Evolutionary conservation across 2,113 vertebrate species (phyloP).

Genomic region (Arvicanthis niloticus): DNA sequence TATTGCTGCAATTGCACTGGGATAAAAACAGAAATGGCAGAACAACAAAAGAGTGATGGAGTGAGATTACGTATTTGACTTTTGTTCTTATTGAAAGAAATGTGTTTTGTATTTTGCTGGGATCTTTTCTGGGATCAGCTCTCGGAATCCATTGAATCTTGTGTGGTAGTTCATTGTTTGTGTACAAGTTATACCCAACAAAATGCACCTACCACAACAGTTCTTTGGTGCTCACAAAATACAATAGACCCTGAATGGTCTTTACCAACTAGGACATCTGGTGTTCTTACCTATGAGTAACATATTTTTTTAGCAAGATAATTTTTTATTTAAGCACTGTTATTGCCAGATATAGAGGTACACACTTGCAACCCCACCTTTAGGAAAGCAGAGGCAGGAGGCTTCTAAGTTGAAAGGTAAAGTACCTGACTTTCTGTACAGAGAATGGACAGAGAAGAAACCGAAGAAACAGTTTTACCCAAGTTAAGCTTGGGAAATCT

Average conservation of each 20-base stretch:
- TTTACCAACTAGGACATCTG: not conserved
- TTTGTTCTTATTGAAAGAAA: constrained; percentile 14
- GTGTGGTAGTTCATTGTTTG: not conserved
- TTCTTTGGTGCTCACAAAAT: not conserved
- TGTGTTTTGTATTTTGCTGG: constrained; percentile 39
- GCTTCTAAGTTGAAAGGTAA: not conserved
- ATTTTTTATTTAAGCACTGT: not conserved
- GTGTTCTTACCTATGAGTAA: not conserved
- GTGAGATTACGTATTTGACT: constrained; percentile 35
- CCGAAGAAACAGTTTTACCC: not conserved
- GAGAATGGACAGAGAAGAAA: not conserved
- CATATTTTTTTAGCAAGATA: not conserved
- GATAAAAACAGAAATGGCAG: constrained; percentile 34
- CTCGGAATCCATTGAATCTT: not conserved
- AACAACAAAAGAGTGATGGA: not conserved
- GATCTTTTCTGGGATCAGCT: not conserved
- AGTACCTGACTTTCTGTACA: not conserved
- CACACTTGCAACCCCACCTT: not conserved
- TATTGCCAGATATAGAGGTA: not conserved
- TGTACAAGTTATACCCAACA: not conserved
- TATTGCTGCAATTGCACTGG: not conserved
- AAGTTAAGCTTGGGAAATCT: no score
- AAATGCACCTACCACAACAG: not conserved
- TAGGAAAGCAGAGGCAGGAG: not conserved
- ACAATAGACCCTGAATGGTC: not conserved